Conservation (phyloP, 2,797 vertebrate genomes). For the Enteromius anoplus region DNA sequence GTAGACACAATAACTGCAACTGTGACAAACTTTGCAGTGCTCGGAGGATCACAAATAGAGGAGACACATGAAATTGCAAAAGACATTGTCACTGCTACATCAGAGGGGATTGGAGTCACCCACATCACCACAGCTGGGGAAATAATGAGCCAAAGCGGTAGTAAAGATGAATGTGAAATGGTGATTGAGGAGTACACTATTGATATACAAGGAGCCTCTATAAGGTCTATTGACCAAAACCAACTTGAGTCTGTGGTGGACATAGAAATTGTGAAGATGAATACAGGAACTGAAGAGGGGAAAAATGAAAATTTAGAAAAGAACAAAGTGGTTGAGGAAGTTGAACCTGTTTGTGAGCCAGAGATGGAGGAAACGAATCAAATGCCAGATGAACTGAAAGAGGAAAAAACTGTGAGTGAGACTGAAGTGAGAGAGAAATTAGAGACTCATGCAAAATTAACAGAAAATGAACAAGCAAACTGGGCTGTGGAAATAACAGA, state of each 20-base stretch:
- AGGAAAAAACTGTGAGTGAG: constrained; percentile 46
- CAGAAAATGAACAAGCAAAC: constrained; percentile 71
- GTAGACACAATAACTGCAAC: constrained; percentile 22
- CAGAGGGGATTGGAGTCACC: constrained; percentile 18
- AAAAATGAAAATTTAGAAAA: constrained; percentile 10
- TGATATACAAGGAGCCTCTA: constrained; percentile 27
- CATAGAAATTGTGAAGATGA: constrained; percentile 61
- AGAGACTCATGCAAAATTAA: constrained; percentile 66
- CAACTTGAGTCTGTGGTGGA: constrained; percentile 48
- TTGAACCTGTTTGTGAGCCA: background rate
- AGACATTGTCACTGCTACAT: constrained; percentile 28
- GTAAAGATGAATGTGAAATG: constrained; percentile 14
- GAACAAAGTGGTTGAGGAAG: constrained; percentile 14
- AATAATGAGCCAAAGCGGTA: constrained; percentile 15
- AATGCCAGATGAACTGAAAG: constrained; percentile 47
- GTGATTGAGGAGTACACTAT: constrained; percentile 3
- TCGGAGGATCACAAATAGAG: constrained; percentile 40
- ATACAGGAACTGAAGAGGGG: constrained; percentile 54
- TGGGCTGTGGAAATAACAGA: constrained; percentile 73
- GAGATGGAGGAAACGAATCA: constrained; percentile 32
- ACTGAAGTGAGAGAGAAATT: constrained; percentile 44
- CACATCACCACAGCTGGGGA: constrained; percentile 28
- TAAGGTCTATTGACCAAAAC: constrained; percentile 17
- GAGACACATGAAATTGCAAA: constrained; percentile 20
- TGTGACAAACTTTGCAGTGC: background rate